Evolutionary conservation across 1,140 invertebrate species (phyloP).

Genomic region (Sesamia nonagrioides): DNA sequence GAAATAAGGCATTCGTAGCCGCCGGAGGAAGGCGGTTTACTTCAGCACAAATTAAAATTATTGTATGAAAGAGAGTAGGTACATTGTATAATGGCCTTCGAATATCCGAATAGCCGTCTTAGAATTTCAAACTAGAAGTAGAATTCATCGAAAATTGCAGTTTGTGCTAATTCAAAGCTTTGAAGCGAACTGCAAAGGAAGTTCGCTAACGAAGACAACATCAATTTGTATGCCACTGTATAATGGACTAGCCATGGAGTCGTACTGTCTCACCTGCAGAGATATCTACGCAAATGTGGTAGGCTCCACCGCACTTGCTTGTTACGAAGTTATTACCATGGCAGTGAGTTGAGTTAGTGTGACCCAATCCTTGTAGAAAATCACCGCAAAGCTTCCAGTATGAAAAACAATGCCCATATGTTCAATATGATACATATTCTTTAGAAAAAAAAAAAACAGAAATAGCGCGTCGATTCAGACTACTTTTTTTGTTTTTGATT

Average conservation of each 20-base stretch:
- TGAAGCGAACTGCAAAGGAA: neutral
- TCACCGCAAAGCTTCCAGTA: neutral
- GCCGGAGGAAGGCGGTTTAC: neutral
- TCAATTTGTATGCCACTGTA: slow-evolving; percentile 16
- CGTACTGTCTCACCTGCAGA: slow-evolving; percentile 18
- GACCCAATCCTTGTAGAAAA: neutral
- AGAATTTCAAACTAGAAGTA: neutral
- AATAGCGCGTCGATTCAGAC: no score
- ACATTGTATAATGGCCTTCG: neutral
- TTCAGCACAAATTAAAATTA: slow-evolving; percentile 23
- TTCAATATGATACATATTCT: no score
- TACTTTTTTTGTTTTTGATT: neutral
- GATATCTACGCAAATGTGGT: neutral
- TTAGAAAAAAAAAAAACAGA: no score
- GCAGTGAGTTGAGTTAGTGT: no score
- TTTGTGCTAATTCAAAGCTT: neutral
- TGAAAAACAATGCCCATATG: neutral
- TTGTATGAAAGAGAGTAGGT: neutral
- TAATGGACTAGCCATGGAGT: slow-evolving; percentile 4
- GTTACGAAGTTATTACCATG: no score
- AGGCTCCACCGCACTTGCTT: neutral
- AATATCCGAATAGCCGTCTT: neutral
- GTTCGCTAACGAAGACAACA: slow-evolving; percentile 14
- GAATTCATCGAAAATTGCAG: neutral
- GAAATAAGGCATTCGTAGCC: slow-evolving; percentile 23